Evolutionary conservation across 2,797 vertebrate genomes (phyloP), one percentile per base, ranked within the genome.

Genomic region (Falco berigora): DNA sequence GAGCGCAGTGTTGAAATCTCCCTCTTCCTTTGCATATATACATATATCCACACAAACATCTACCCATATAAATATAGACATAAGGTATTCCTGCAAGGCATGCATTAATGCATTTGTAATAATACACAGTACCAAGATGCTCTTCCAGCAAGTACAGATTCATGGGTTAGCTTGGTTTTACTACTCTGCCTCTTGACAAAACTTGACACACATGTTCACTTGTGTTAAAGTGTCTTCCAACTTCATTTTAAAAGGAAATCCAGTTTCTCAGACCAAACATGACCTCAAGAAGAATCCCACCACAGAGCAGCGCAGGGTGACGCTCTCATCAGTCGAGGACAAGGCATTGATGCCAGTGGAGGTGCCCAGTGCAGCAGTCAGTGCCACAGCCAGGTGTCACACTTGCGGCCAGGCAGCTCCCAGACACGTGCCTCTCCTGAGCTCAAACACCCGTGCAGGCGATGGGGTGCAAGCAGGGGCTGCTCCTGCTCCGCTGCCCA

Each of bases 91-190:
- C 71, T 92, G 76, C 42, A 85, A 86, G 83, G 71, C 49, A 77
- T 64, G 24, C 20, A 32, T 88, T 82, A 44, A 14, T 86, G 85
- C 47, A 47, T 64, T 92, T 97, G 55, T 84, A 96, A 95, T 86
- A 96, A 97, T 91, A 92, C 62, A 91, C 83, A 94, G 21, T 36
- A 63, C 73, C 19, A 66, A 59, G 77, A 79, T 1, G 8, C 67
- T 69, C 66, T 89, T 88, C 75, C 61, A 72, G 50, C 66, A 89
- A 76, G 58, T 38, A 72, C 22, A 44, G 42, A 79, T 78, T 61
- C 67, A 69, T 12, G 14, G 30, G 34, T 92, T 86, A 75, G 77
- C 56, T 86, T 95, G 77, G 85, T 97, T 96, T 97, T 49, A 66
- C 62, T 95, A 94, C 80, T 89, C 55, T 82, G 42, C 68, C 87